phyloP scores from a whole-genome alignment of 2,797 vertebrate species.

The Bryconaethiops microstoma region DNA sequence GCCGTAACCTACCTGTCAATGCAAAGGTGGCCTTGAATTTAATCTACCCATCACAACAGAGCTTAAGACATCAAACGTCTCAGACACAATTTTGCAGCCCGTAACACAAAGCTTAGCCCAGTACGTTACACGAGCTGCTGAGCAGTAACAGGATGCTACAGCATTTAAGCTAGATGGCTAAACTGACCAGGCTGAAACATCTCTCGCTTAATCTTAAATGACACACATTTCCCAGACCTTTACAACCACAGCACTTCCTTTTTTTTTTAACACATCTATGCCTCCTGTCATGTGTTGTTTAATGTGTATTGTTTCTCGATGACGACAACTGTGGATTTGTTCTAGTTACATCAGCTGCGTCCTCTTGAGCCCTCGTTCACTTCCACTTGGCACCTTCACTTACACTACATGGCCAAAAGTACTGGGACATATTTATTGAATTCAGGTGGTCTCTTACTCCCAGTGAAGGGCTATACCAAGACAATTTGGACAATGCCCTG shows the following conservation, averaged over 20 bases:
- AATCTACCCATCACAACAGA: constrained; percentile 10
- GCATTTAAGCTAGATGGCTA: background rate
- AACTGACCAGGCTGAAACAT: background rate
- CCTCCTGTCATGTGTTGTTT: background rate
- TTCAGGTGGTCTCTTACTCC: too few relatives aligned
- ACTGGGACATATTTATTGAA: too few relatives aligned
- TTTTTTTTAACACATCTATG: background rate
- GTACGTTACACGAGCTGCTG: background rate
- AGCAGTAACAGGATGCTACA: background rate
- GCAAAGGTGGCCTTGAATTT: background rate
- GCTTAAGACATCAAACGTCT: background rate
- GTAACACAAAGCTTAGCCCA: constrained; percentile 1
- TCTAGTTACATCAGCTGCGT: background rate
- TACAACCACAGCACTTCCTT: background rate
- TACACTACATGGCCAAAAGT: too few relatives aligned
- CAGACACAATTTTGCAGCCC: background rate
- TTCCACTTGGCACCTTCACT: constrained; percentile 12
- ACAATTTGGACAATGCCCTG: too few relatives aligned
- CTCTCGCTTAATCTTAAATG: background rate
- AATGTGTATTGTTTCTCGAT: background rate
- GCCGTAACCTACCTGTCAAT: constrained; percentile 30
- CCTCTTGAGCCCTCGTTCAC: constrained; percentile 17
- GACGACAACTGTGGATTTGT: background rate
- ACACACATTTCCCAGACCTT: background rate
- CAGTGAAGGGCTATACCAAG: too few relatives aligned